Evolutionary conservation across 2,888 invertebrate genomes (phyloP).

Genomic region (Saturnia pavonia): DNA sequence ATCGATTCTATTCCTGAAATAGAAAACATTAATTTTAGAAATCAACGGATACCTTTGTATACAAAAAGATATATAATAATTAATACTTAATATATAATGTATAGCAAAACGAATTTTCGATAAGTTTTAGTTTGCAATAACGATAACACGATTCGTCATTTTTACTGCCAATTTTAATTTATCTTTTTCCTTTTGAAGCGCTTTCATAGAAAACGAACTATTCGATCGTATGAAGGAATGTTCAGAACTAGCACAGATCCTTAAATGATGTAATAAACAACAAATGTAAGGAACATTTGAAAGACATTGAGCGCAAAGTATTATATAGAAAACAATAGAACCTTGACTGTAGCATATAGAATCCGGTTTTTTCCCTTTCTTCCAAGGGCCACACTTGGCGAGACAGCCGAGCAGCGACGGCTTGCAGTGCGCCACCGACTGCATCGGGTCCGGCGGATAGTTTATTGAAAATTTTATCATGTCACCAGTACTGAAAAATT

Average conservation of each 20-base stretch:
- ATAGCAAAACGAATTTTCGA: too few relatives aligned
- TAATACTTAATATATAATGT: too few relatives aligned
- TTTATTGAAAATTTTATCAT: constrained; percentile 78
- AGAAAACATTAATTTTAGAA: not conserved
- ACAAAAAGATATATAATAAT: too few relatives aligned
- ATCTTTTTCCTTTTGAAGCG: too few relatives aligned
- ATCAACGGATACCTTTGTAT: not conserved
- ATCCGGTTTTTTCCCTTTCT: constrained; percentile 78
- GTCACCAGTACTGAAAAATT: constrained; percentile 72
- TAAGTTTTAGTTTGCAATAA: too few relatives aligned
- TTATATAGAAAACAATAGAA: constrained; percentile 30
- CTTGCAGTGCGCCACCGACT: constrained; percentile 72
- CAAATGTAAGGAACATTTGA: too few relatives aligned
- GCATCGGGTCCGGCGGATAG: constrained; percentile 80
- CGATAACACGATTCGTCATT: too few relatives aligned
- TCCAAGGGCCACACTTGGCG: constrained; percentile 81
- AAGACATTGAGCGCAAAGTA: not conserved
- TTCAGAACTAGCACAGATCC: not conserved
- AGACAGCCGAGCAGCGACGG: constrained; percentile 85
- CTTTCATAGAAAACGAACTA: too few relatives aligned
- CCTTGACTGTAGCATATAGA: constrained; percentile 83
- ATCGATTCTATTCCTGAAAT: constrained; percentile 84
- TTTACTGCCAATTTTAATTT: too few relatives aligned
- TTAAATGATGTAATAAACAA: not conserved
- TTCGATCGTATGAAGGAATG: too few relatives aligned